Conservation (phyloP, 2,888 invertebrate species). For the Hanleya hanleyi region DNA sequence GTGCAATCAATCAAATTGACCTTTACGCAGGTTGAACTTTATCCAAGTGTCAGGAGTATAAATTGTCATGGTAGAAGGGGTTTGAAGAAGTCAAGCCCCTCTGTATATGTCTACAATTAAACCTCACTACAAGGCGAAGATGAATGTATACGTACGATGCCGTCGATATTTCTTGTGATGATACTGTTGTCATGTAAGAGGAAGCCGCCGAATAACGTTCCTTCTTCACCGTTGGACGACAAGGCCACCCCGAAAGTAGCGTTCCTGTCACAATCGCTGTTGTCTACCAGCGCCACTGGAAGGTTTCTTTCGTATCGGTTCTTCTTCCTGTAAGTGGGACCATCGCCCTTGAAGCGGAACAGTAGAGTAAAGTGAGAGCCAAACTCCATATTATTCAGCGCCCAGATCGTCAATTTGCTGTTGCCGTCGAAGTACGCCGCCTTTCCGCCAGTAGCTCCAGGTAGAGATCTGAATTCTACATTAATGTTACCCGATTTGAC, state of each 20-base stretch:
- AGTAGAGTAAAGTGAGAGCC: constrained; percentile 37
- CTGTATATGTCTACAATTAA: too few relatives aligned
- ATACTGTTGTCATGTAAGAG: constrained; percentile 32
- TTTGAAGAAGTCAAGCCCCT: too few relatives aligned
- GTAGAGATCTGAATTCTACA: constrained; percentile 4
- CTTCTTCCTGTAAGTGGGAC: not conserved
- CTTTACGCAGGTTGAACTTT: too few relatives aligned
- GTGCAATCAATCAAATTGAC: too few relatives aligned
- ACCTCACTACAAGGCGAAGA: too few relatives aligned
- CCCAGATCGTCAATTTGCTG: constrained; percentile 37
- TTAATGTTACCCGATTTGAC: not conserved
- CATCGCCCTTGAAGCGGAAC: constrained; percentile 19
- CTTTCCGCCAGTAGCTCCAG: constrained; percentile 25
- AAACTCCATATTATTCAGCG: constrained; percentile 45
- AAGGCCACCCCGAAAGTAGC: constrained; percentile 43
- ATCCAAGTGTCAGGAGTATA: too few relatives aligned
- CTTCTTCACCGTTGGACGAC: constrained; percentile 12
- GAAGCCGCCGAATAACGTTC: constrained; percentile 37
- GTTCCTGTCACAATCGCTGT: constrained; percentile 44
- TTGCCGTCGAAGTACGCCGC: constrained; percentile 32
- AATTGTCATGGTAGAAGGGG: too few relatives aligned
- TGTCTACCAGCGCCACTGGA: constrained; percentile 34
- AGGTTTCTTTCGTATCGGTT: not conserved
- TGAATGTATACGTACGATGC: constrained; percentile 37
- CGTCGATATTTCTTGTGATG: constrained; percentile 30